These are phyloP conservation scores for Clepsis dumicolana DNA, from an alignment of 2,888 invertebrate species.

Conservation along the genomic window DNA sequence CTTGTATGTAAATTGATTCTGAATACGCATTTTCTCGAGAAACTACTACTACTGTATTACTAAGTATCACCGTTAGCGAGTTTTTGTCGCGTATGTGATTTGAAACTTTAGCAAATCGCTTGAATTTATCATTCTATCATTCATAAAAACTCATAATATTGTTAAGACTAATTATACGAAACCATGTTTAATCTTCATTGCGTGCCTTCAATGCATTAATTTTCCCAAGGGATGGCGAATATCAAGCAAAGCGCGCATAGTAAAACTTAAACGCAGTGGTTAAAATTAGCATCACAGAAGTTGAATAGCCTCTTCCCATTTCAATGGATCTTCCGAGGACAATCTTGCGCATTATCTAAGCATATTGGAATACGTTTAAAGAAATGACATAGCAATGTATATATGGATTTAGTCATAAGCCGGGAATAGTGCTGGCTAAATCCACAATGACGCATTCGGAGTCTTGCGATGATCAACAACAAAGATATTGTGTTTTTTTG, in stretches of 20 bases:
- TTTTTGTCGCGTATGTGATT: constrained; percentile 10
- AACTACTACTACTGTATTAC: constrained; percentile 23
- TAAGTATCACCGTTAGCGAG: constrained; percentile 17
- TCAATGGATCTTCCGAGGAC: constrained; percentile 5
- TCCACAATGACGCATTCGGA: constrained; percentile 34
- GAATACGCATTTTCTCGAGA: constrained; percentile 27
- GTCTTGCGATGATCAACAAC: constrained; percentile 15
- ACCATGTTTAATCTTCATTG: constrained; percentile 1
- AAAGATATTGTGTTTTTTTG: background rate
- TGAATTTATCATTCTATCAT: background rate
- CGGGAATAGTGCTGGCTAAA: constrained; percentile 35
- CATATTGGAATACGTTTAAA: constrained; percentile 34
- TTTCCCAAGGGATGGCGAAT: background rate
- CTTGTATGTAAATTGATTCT: constrained; percentile 34
- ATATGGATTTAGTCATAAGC: constrained; percentile 38
- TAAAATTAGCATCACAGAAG: constrained; percentile 16
- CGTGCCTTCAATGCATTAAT: background rate
- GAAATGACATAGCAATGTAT: constrained; percentile 10
- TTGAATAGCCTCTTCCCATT: constrained; percentile 24
- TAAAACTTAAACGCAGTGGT: background rate
- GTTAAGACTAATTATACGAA: no score
- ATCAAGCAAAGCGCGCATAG: constrained; percentile 2
- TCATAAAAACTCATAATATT: background rate
- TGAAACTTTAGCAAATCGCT: background rate
- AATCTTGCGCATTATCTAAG: constrained; percentile 25